These are phyloP conservation scores for Ornithorhynchus anatinus DNA, from an alignment of 2,113 vertebrate species.

Conservation along the genomic window DNA sequence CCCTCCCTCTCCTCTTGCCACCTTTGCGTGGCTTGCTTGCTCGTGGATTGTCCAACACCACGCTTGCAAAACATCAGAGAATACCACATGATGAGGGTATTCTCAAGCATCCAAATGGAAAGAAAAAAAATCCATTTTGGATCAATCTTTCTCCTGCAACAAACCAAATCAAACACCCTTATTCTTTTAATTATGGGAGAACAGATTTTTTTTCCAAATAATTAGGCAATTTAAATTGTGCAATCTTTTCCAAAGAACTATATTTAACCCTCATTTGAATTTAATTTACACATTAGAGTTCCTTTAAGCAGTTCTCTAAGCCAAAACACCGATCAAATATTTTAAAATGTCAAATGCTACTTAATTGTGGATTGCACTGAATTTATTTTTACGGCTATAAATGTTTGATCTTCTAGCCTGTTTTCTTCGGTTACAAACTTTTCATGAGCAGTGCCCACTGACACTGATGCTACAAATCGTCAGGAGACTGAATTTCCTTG, in stretches of 20 bases:
- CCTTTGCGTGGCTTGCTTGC: accelerated
- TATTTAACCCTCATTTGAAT: constrained; percentile 77
- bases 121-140: neutral
- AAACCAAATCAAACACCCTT: constrained; percentile 47
- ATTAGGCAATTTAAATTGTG: constrained; percentile 70
- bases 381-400: constrained; percentile 59
- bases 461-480: constrained; percentile 40
- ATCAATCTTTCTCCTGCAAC: constrained; percentile 51
- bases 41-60: neutral
- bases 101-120: neutral
- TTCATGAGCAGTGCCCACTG: constrained; percentile 33
- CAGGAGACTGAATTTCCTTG: constrained; percentile 6
- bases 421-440: constrained; percentile 23
- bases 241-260: constrained; percentile 66
- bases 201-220: constrained; percentile 74
- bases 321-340: constrained; percentile 74
- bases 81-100: neutral
- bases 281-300: constrained; percentile 68
- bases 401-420: constrained; percentile 54
- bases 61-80: neutral
- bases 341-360: constrained; percentile 69
- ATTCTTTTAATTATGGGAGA: constrained; percentile 67
- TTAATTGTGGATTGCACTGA: constrained; percentile 55
- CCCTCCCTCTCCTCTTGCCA: accelerated
- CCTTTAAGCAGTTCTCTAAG: constrained; percentile 66